Evolutionary conservation across 35 echinoderm and acorn worm species (phyloP).

Genomic region (Apostichopus japonicus): DNA sequence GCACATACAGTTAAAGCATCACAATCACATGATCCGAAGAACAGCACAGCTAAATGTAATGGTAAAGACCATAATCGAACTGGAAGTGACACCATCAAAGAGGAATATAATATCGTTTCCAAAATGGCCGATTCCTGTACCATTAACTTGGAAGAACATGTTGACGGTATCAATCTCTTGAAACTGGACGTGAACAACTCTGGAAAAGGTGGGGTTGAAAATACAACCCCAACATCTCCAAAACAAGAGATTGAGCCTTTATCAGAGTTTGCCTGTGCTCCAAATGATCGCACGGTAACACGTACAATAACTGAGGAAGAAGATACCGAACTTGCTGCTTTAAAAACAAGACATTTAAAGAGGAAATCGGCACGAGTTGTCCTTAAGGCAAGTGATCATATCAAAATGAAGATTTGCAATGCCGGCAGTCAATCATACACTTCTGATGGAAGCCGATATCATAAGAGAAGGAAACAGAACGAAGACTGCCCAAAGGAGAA

Average conservation of each 20-base stretch:
- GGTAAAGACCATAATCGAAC: neutral
- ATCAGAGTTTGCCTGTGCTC: neutral
- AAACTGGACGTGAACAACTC: neutral
- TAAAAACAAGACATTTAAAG: too few relatives aligned
- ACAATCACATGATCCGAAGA: neutral
- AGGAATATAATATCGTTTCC: too few relatives aligned
- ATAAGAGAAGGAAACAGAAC: neutral
- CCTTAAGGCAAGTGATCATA: conserved; percentile 21
- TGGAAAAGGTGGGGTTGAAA: neutral
- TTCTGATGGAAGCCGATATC: neutral
- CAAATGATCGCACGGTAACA: neutral
- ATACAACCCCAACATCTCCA: neutral
- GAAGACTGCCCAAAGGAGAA: neutral
- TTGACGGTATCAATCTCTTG: too few relatives aligned
- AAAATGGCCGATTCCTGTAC: too few relatives aligned
- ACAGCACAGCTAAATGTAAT: neutral
- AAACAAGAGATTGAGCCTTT: neutral
- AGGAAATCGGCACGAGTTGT: conserved; percentile 2
- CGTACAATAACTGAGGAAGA: neutral
- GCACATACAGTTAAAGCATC: neutral
- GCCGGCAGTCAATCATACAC: neutral
- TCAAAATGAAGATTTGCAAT: conserved; percentile 25
- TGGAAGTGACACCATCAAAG: neutral
- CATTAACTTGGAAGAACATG: too few relatives aligned
- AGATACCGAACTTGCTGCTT: too few relatives aligned